Evolutionary conservation across 1,140 invertebrate genomes (phyloP).

Genomic region (Ips typographus): DNA sequence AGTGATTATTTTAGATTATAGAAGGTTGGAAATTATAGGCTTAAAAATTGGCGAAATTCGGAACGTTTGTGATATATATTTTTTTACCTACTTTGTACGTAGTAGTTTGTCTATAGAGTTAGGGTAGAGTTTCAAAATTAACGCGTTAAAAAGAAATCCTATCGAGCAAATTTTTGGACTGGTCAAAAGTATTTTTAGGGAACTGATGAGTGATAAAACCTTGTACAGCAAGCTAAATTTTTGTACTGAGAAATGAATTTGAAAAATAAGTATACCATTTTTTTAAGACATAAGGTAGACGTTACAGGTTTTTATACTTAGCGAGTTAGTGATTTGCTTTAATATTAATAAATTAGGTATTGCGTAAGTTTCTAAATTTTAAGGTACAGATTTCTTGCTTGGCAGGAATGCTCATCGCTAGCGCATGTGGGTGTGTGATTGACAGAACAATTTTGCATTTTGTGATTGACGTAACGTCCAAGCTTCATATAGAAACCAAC

Average conservation of each 20-base stretch:
- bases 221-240: conserved; percentile 31
- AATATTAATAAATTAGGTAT: too few species aligned
- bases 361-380: too few species aligned
- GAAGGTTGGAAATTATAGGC: conserved; percentile 13
- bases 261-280: conserved; percentile 42
- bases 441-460: conserved; percentile 31
- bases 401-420: conserved; percentile 22
- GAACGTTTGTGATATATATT: conserved; percentile 49
- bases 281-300: conserved; percentile 20
- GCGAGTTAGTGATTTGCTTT: conserved; percentile 32
- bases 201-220: conserved; percentile 41
- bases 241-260: conserved; percentile 38
- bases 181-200: conserved; percentile 36
- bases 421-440: conserved; percentile 29
- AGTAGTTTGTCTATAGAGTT: conserved; percentile 16
- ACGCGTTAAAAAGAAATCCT: conserved; percentile 12
- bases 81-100: conserved; percentile 42
- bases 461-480: too few species aligned
- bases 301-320: conserved; percentile 31
- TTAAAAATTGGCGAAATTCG: conserved; percentile 35
- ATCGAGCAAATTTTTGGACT: background rate
- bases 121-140: conserved; percentile 26
- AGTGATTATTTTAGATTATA: conserved; percentile 16
- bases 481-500: too few species aligned
- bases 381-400: conserved; percentile 23